These are phyloP conservation scores for Heliconius erato DNA, from an alignment of 2,888 invertebrate genomes.

Conservation along the genomic window DNA sequence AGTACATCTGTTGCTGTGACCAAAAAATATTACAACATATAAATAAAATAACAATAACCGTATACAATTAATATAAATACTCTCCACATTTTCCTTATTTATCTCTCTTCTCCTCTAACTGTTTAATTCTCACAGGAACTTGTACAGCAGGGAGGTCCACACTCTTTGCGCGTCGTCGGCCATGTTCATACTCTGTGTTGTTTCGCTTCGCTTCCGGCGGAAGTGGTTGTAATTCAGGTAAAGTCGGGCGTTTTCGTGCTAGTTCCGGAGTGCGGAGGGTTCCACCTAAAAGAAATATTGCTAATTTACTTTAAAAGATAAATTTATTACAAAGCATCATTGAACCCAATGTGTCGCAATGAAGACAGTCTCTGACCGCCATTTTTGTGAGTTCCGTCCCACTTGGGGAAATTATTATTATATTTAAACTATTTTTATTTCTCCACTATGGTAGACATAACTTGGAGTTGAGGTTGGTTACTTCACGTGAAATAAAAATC, in stretches of 20 bases:
- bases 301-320: too few species aligned
- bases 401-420: too few species aligned
- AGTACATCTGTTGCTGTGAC: background rate
- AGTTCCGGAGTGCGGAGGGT: slow-evolving; percentile 69
- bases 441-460: too few species aligned
- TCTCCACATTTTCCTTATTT: slow-evolving; percentile 36
- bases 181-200: slow-evolving; percentile 62
- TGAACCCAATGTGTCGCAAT: too few species aligned
- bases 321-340: too few species aligned
- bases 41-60: slow-evolving; percentile 8
- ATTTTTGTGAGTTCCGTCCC: too few species aligned
- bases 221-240: slow-evolving; percentile 67
- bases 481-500: too few species aligned
- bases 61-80: background rate
- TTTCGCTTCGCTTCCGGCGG: slow-evolving; percentile 62
- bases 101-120: slow-evolving; percentile 69
- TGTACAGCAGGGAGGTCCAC: slow-evolving; percentile 82
- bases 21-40: background rate
- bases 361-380: too few species aligned
- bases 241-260: slow-evolving; percentile 69
- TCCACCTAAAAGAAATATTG: slow-evolving; percentile 60
- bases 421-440: too few species aligned
- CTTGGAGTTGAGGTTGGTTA: too few species aligned
- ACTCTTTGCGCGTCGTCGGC: slow-evolving; percentile 76
- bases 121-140: slow-evolving; percentile 79